phyloP scores from a whole-genome alignment of 2,113 vertebrate species.

The Butorides virescens region DNA sequence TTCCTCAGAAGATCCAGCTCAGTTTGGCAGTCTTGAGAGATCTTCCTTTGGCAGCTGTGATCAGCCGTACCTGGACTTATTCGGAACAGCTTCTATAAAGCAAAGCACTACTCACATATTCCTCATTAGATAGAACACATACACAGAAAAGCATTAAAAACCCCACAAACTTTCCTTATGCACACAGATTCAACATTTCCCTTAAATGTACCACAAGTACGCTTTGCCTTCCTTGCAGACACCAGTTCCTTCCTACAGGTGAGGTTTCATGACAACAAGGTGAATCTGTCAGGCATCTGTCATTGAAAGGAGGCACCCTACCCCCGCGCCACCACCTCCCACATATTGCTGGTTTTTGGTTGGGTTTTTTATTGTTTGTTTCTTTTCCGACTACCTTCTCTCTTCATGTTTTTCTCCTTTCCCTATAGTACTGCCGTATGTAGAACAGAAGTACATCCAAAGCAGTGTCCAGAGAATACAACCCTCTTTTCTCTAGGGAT shows the following conservation, averaged over 20 bases:
- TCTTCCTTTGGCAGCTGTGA: background rate
- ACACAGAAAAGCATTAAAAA: accelerated
- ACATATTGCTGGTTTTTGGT: accelerated
- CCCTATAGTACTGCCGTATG: background rate
- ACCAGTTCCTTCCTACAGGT: background rate
- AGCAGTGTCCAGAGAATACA: background rate
- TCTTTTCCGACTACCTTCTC: background rate
- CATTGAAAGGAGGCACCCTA: background rate
- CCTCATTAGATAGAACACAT: background rate
- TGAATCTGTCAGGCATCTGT: background rate
- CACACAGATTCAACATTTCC: background rate
- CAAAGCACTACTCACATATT: background rate
- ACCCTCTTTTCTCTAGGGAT: background rate
- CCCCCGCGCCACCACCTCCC: background rate
- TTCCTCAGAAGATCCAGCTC: background rate
- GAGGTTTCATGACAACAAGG: background rate
- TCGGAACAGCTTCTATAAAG: background rate
- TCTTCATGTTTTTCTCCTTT: background rate
- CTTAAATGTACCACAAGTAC: background rate
- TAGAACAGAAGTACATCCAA: background rate
- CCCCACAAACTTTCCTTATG: background rate
- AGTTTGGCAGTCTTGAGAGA: background rate
- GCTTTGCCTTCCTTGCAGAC: background rate
- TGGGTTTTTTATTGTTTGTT: background rate
- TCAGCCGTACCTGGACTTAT: background rate